phyloP scores from a whole-genome alignment of 2,888 invertebrate species.

The Cephus spinipes region DNA sequence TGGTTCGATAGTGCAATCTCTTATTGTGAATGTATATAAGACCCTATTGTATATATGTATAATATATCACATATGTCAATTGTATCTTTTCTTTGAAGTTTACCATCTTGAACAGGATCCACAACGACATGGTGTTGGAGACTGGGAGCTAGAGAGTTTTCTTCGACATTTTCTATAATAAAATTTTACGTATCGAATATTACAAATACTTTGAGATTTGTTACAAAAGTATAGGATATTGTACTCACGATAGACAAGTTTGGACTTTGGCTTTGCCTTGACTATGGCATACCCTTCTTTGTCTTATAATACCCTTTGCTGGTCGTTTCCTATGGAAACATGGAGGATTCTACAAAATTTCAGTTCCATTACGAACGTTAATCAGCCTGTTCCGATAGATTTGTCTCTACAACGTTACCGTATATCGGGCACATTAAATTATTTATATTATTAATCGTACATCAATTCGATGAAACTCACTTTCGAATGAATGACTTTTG shows the following conservation, averaged over 20 bases:
- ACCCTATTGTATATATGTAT: not conserved
- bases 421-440: not conserved
- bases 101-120: conserved; percentile 20
- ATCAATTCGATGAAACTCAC: conserved; percentile 32
- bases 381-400: not conserved
- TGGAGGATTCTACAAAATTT: conserved; percentile 40
- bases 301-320: conserved; percentile 52
- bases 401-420: not conserved
- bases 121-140: conserved; percentile 12
- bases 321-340: conserved; percentile 46
- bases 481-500: conserved; percentile 64
- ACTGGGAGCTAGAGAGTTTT: conserved; percentile 13
- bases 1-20: not conserved
- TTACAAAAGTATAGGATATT: not conserved
- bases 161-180: conserved; percentile 17
- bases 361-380: not conserved
- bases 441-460: not conserved
- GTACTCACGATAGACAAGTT: conserved; percentile 42
- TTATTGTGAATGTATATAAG: not conserved
- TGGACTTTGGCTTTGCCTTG: conserved; percentile 41
- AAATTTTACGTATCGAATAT: not conserved
- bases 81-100: conserved; percentile 2
- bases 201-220: not conserved
- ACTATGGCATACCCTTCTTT: conserved; percentile 59
- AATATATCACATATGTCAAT: not conserved